These are phyloP conservation scores for Propithecus perrieri DNA, from an alignment of 2,797 vertebrate species.

Conservation along the genomic window DNA sequence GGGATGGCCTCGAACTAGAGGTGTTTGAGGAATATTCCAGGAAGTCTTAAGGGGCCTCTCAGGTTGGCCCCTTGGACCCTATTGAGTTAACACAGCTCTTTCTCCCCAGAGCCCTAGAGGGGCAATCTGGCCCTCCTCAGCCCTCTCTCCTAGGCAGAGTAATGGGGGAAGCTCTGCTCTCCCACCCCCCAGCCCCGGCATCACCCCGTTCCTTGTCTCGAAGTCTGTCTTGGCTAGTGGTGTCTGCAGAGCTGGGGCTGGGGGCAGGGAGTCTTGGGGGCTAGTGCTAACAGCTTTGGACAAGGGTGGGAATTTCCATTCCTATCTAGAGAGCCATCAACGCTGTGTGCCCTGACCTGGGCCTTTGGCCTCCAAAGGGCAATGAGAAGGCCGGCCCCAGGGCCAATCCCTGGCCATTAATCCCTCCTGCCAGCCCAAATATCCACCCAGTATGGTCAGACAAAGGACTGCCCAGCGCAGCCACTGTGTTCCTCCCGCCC, in stretches of 20 bases:
- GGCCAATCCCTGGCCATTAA: conserved; percentile 94
- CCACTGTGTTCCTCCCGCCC: conserved; percentile 78
- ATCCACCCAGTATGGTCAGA: conserved; percentile 87
- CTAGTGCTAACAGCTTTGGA: conserved; percentile 97
- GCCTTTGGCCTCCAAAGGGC: conserved; percentile 99
- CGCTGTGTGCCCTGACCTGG: conserved; percentile 93
- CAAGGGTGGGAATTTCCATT: conserved; percentile 97
- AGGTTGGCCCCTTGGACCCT: neutral
- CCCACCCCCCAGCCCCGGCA: neutral
- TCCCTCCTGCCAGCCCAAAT: conserved; percentile 94
- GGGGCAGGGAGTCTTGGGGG: conserved; percentile 86
- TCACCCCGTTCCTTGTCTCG: conserved; percentile 76
- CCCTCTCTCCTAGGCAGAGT: neutral
- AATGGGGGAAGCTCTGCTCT: neutral
- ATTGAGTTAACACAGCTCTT: neutral
- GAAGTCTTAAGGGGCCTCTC: neutral
- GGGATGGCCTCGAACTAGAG: neutral
- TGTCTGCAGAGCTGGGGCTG: conserved; percentile 81
- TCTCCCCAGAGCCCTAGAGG: neutral
- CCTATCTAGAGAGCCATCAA: conserved; percentile 91
- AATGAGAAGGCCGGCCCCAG: conserved; percentile 85
- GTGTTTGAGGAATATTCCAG: neutral
- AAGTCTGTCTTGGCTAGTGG: conserved; percentile 81
- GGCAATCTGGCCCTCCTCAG: neutral
- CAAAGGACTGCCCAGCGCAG: conserved; percentile 85